Conservation (phyloP, 2,797 vertebrate species). For the Neosilurus hyrtlii region DNA sequence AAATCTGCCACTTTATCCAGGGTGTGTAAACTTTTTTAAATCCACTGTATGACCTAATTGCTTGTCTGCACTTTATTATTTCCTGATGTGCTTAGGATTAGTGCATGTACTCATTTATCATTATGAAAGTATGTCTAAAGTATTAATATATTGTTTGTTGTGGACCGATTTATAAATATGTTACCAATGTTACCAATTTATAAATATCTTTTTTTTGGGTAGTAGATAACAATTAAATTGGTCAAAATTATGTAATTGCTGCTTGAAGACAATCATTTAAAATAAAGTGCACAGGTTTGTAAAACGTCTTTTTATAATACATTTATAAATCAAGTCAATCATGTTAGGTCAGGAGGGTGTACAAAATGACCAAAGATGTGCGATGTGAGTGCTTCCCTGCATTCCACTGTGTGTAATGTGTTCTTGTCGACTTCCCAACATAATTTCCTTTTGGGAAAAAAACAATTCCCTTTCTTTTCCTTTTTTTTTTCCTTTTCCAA, state of each 20-base stretch:
- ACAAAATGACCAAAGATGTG: background rate
- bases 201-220: background rate
- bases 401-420: slow-evolving; percentile 28
- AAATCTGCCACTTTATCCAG: background rate
- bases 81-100: background rate
- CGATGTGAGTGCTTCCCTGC: background rate
- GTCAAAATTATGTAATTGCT: background rate
- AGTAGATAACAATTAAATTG: background rate
- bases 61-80: background rate
- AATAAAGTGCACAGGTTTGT: slow-evolving; percentile 15
- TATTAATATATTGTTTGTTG: slow-evolving; percentile 11
- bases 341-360: background rate
- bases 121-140: background rate
- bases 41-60: background rate
- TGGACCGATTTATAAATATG: background rate
- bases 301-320: background rate
- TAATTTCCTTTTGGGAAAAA: background rate
- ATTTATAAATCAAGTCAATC: background rate
- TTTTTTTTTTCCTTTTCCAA: background rate
- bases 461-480: background rate
- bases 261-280: background rate
- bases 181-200: background rate
- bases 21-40: background rate
- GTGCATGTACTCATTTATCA: background rate
- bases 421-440: slow-evolving; percentile 26